A percentile compares a stretch with the other conserved stretches of the same genome.
phyloP scores from a whole-genome alignment of 2,797 vertebrate genomes.

The Cottoperca gobio region DNA sequence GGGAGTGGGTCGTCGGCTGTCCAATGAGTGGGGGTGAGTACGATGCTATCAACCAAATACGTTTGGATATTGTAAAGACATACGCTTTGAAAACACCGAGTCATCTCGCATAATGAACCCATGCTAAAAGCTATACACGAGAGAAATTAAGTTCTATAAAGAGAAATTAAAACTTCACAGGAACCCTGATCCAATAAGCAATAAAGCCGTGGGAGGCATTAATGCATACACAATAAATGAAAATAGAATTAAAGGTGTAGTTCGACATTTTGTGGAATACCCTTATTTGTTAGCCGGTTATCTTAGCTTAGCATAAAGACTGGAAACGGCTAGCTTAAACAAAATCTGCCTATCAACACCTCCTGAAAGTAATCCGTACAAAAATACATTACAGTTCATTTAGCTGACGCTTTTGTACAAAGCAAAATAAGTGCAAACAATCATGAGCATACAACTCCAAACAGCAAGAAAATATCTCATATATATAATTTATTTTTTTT shows the following conservation, averaged over 20 bases:
- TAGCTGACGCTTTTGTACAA: too few relatives aligned
- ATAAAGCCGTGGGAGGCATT: background rate
- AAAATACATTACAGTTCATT: background rate
- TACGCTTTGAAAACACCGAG: background rate
- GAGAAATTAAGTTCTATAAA: background rate
- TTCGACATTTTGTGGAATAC: background rate
- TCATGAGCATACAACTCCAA: too few relatives aligned
- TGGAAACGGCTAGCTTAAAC: background rate
- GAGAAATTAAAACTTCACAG: background rate
- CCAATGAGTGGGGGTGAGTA: constrained; percentile 96
- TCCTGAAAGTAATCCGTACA: background rate
- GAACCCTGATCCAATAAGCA: background rate
- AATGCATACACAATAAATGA: background rate
- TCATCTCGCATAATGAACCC: background rate
- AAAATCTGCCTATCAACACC: background rate
- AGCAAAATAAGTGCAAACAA: too few relatives aligned
- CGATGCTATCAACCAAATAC: background rate
- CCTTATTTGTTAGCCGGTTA: background rate
- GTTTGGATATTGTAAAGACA: background rate
- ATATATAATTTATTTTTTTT: too few relatives aligned
- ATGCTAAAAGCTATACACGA: background rate
- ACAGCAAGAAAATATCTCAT: too few relatives aligned
- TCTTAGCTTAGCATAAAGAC: background rate
- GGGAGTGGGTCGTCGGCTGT: constrained; percentile 87
- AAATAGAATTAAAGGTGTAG: background rate